Evolutionary conservation across 1,140 invertebrate species (phyloP).

Genomic region (Portunus trituberculatus): DNA sequence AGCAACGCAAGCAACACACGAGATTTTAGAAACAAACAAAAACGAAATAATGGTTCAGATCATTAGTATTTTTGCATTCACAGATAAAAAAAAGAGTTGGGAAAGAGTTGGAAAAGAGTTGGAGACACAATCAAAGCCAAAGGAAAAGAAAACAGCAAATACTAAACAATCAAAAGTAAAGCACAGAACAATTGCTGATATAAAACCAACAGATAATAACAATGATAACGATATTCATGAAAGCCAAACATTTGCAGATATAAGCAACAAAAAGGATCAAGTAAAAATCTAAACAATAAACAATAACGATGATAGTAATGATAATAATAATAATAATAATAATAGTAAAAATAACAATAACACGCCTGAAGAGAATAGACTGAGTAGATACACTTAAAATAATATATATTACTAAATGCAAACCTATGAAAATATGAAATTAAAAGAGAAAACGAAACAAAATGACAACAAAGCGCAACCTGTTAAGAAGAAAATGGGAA

Average conservation of each 20-base stretch:
- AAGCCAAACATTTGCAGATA: neutral
- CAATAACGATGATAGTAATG: neutral
- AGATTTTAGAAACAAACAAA: no score
- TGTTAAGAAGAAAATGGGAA: no score
- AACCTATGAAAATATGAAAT: neutral
- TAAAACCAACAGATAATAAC: neutral
- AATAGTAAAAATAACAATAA: neutral
- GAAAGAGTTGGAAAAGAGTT: neutral
- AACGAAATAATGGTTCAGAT: no score
- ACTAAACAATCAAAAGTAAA: neutral
- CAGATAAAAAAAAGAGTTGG: neutral
- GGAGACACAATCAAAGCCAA: neutral
- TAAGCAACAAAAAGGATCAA: neutral
- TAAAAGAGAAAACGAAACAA: neutral
- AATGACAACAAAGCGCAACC: neutral
- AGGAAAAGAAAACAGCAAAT: neutral
- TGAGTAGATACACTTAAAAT: neutral
- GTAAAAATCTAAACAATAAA: neutral
- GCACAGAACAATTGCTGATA: neutral
- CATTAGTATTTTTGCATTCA: no score
- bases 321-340: neutral
- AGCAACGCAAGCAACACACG: no score
- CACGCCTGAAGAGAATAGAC: neutral
- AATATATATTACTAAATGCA: neutral
- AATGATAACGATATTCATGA: neutral